These are phyloP conservation scores for Geophilus truncorum DNA, from an alignment of 2,888 invertebrate species.

Conservation along the genomic window DNA sequence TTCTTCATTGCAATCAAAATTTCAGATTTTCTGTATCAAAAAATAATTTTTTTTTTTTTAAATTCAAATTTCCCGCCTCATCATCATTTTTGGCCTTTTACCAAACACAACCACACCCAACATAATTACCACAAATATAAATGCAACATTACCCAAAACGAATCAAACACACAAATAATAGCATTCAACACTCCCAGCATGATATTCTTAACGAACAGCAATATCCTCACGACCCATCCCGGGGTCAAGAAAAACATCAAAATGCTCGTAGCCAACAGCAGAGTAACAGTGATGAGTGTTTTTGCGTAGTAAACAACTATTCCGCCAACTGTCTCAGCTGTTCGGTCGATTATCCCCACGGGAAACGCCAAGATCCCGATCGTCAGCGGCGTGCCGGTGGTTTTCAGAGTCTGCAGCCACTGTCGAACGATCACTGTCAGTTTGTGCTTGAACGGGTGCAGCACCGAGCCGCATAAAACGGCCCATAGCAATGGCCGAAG, in stretches of 20 bases:
- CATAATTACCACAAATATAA: background rate
- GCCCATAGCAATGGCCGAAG: slow-evolving; percentile 94
- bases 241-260: slow-evolving; percentile 66
- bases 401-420: slow-evolving; percentile 61
- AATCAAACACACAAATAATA: slow-evolving; percentile 46
- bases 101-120: too few species aligned
- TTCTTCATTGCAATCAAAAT: background rate
- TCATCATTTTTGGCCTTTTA: too few species aligned
- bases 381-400: slow-evolving; percentile 50
- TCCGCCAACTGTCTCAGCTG: slow-evolving; percentile 68
- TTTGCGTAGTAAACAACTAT: slow-evolving; percentile 65
- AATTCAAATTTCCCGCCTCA: too few species aligned
- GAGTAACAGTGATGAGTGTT: slow-evolving; percentile 53
- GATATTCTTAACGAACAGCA: slow-evolving; percentile 40
- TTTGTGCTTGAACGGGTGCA: slow-evolving; percentile 89
- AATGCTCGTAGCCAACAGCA: slow-evolving; percentile 54
- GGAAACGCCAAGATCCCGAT: slow-evolving; percentile 56
- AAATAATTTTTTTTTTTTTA: too few species aligned
- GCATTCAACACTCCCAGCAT: slow-evolving; percentile 43
- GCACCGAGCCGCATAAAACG: slow-evolving; percentile 86
- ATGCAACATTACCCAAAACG: slow-evolving; percentile 44
- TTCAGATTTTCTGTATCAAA: too few species aligned
- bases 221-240: slow-evolving; percentile 41
- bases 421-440: slow-evolving; percentile 67
- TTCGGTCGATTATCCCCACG: slow-evolving; percentile 65